Evolutionary conservation across 1,140 invertebrate species (phyloP).

Genomic region (Papilio polyxenes): DNA sequence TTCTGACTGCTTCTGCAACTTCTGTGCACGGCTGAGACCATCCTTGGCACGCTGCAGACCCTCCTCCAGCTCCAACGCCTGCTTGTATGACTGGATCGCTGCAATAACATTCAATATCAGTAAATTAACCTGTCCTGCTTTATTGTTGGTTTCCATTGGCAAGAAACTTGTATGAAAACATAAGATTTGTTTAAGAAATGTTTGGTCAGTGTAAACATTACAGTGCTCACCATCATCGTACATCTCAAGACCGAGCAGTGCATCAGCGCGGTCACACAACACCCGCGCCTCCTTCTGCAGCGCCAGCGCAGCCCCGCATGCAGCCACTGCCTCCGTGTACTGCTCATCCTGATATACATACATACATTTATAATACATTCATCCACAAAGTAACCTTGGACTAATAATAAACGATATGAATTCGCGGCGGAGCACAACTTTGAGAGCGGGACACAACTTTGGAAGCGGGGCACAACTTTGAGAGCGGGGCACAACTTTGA

Average conservation of each 20-base stretch:
- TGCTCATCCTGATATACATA: slow-evolving; percentile 81
- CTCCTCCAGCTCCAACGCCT: slow-evolving; percentile 92
- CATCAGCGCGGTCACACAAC: slow-evolving; percentile 95
- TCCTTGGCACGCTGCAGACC: slow-evolving; percentile 92
- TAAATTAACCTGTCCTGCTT: too few relatives aligned
- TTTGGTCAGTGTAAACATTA: too few relatives aligned
- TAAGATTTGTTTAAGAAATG: too few relatives aligned
- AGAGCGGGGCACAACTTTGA: too few relatives aligned
- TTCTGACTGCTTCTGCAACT: slow-evolving; percentile 95
- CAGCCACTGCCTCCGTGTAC: slow-evolving; percentile 84
- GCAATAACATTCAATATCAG: slow-evolving; percentile 53
- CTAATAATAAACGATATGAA: too few relatives aligned
- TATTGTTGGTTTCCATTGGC: not conserved
- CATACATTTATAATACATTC: slow-evolving; percentile 1
- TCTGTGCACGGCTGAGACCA: slow-evolving; percentile 93
- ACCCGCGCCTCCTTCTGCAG: slow-evolving; percentile 89
- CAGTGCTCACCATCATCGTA: slow-evolving; percentile 91
- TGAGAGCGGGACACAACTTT: too few relatives aligned
- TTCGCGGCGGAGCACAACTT: too few relatives aligned
- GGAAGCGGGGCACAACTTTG: too few relatives aligned
- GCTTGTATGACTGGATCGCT: slow-evolving; percentile 94
- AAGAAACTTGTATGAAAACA: not conserved
- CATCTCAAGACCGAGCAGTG: slow-evolving; percentile 93
- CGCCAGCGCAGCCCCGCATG: slow-evolving; percentile 91
- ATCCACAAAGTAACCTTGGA: too few relatives aligned